Conservation (phyloP, 2,113 vertebrate species). For the Apteryx mantelli region DNA sequence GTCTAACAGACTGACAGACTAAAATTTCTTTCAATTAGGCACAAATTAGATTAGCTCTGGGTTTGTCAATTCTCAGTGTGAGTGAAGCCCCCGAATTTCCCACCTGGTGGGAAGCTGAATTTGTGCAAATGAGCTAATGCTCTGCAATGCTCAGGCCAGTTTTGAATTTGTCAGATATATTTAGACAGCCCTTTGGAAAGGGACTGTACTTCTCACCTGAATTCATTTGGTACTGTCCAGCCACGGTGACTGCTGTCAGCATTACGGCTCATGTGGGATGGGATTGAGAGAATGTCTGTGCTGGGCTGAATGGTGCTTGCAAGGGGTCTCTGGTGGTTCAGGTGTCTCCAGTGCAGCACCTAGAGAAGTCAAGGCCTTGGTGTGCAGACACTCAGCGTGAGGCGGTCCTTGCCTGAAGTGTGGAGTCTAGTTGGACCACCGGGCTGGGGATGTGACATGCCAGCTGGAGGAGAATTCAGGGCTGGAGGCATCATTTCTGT, state of each 20-base stretch:
- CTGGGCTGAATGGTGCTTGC: too few relatives aligned
- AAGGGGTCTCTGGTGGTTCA: neutral
- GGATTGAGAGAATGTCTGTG: neutral
- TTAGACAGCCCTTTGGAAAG: neutral
- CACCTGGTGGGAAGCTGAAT: neutral
- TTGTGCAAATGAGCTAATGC: neutral
- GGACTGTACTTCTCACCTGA: neutral
- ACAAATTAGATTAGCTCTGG: neutral
- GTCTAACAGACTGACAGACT: neutral
- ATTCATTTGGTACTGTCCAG: neutral
- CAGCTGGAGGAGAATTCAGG: neutral
- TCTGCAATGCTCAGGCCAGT: neutral
- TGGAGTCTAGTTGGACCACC: too few relatives aligned
- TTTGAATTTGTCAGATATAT: neutral
- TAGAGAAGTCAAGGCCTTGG: neutral
- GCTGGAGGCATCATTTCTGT: neutral
- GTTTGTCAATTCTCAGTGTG: neutral
- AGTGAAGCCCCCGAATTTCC: neutral
- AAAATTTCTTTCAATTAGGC: neutral
- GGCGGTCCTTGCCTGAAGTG: neutral
- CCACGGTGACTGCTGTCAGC: neutral
- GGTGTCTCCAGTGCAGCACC: neutral
- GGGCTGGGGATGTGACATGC: neutral
- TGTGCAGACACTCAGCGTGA: neutral
- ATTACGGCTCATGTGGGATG: rapidly evolving